phyloP scores from a whole-genome alignment of 2,888 invertebrate genomes.

The Xestia ashworthii region DNA sequence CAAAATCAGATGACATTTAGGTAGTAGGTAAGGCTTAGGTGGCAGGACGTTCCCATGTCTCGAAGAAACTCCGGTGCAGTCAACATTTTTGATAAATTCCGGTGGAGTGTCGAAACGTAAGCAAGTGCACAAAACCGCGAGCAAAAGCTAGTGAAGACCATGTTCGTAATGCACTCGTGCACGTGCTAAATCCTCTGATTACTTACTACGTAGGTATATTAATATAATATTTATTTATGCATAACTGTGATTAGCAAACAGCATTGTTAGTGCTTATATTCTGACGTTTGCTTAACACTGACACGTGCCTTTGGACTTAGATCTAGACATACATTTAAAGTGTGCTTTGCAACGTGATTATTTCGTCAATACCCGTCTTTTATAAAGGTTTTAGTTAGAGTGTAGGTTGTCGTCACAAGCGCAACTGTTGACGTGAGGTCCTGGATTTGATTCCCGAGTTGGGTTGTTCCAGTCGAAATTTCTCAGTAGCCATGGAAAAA shows the following conservation, averaged over 20 bases:
- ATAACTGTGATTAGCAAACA: conserved; percentile 8
- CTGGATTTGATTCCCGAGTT: background rate
- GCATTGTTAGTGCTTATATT: conserved; percentile 16
- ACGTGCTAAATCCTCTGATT: conserved; percentile 6
- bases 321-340: conserved; percentile 4
- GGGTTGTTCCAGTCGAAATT: no score
- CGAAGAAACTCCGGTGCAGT: background rate
- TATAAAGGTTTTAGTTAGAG: background rate
- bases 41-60: no score
- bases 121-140: background rate
- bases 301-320: conserved; percentile 22
- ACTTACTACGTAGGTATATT: background rate
- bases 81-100: background rate
- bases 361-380: background rate
- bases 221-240: conserved; percentile 29
- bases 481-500: no score
- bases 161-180: background rate
- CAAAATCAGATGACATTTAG: background rate
- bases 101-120: background rate
- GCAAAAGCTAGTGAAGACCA: background rate
- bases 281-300: background rate
- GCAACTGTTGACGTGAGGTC: background rate
- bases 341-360: background rate
- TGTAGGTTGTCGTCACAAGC: background rate
- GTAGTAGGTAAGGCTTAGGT: no score